Percentiles rank a stretch among this genome's conserved stretches.
phyloP scores from a whole-genome alignment of 1,140 invertebrate species.

The Orius insidiosus region DNA sequence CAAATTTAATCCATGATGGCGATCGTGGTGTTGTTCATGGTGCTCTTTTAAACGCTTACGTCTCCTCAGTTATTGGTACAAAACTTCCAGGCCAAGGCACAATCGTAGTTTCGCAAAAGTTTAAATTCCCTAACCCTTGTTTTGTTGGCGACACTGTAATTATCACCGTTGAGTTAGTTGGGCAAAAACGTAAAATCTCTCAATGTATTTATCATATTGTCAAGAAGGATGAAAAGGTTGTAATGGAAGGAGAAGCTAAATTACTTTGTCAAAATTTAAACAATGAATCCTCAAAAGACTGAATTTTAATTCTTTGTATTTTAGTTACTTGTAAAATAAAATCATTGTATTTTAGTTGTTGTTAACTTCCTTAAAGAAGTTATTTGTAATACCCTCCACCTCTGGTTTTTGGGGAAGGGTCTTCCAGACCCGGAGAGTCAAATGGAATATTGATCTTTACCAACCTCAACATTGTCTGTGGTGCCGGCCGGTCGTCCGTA shows the following conservation, averaged over 20 bases:
- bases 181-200: constrained; percentile 53
- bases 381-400: no score
- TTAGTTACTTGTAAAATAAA: no score
- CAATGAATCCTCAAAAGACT: no score
- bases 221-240: constrained; percentile 37
- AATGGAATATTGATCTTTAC: no score
- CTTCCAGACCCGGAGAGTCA: no score
- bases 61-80: constrained; percentile 65
- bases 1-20: constrained; percentile 51
- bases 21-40: constrained; percentile 50
- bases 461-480: no score
- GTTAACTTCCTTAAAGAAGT: no score
- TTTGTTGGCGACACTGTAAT: constrained; percentile 53
- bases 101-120: constrained; percentile 51
- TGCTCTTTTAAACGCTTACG: constrained; percentile 58
- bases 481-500: no score
- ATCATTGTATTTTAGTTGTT: no score
- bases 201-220: constrained; percentile 45
- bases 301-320: no score
- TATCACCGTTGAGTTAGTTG: constrained; percentile 46
- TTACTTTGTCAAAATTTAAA: constrained; percentile 22
- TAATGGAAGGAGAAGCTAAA: constrained; percentile 56
- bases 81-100: constrained; percentile 63
- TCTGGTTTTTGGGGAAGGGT: no score
- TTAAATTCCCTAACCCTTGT: constrained; percentile 64